Evolutionary conservation across 2,797 vertebrate genomes (phyloP), one percentile per base, ranked within the genome.

Genomic region (Coranthus polyacanthus): DNA sequence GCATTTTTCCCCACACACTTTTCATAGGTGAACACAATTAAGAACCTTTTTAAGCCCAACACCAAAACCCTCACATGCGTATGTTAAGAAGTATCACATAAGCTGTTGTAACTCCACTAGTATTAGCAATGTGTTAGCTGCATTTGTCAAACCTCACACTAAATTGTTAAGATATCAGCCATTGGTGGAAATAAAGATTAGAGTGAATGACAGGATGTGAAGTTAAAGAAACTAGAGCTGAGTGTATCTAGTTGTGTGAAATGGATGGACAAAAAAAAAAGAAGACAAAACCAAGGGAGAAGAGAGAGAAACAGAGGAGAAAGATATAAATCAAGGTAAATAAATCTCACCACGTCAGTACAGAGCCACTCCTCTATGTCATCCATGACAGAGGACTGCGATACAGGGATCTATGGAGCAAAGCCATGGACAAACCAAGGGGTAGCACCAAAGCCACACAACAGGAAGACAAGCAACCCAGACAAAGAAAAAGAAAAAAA

Each of bases 351-450:
- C 98, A 99, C 94, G 83, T 99, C 98, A 73, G 96, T 95, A 96
- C 96, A 95, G 95, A 99, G 98, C 97, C 98, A 99, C 92, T 98
- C 96, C 96, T 99, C 98, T 95, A 99, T 98, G 95, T 99, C 97
- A 95, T 99, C 98, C 98, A 99, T 99, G 95, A 99, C 96, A 94
- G 97, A 98, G 94, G 97, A 96, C 95, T 97, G 97, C 90, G 94
- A 95, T 90, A 98, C 97, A 34, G 98, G 98, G 92, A 98, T 98
- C 97, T 99, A 97, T 88, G 93, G 92, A 94, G 94, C 92, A 95
- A 95, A 94, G 94, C 94, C 94, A 94, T 90, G 93, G 80, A 91
- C 93, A 86, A 85, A 90, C 89, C 88, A 54, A 91, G 84, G 88
- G 92, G 80, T 59, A 70, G 78, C 71, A 70, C 69, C 67, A 81